Percentiles rank a stretch among this genome's conserved stretches.
Evolutionary conservation across 2,888 invertebrate species (phyloP).

Genomic region (Caradrina kadenii): DNA sequence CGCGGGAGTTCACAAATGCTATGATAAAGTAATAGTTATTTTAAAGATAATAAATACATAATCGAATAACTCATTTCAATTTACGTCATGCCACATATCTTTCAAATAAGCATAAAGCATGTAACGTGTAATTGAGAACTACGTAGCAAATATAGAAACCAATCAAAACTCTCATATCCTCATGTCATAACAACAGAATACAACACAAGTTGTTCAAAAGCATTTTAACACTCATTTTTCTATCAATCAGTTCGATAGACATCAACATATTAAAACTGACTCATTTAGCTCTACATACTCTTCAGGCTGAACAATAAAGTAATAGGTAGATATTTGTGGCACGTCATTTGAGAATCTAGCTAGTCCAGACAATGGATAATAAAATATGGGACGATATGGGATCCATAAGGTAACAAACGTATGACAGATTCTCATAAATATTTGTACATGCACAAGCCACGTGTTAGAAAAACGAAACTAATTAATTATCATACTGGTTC

Average conservation of each 20-base stretch:
- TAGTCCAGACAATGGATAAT: slow-evolving; percentile 40
- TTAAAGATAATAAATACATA: neutral
- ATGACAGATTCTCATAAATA: slow-evolving; percentile 1
- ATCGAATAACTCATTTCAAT: slow-evolving; percentile 14
- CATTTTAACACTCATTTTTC: slow-evolving; percentile 41
- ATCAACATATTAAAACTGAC: neutral
- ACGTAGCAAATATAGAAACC: slow-evolving; percentile 13
- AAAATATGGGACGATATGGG: slow-evolving; percentile 3
- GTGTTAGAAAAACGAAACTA: slow-evolving; percentile 6
- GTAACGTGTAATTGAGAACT: neutral
- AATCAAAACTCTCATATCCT: slow-evolving; percentile 2
- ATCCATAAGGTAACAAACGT: neutral
- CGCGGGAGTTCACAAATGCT: too few species aligned
- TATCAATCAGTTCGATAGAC: slow-evolving; percentile 18
- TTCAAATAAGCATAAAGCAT: slow-evolving; percentile 13
- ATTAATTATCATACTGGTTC: slow-evolving; percentile 27
- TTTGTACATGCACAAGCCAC: slow-evolving; percentile 16
- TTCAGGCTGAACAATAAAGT: slow-evolving; percentile 10
- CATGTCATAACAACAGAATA: slow-evolving; percentile 36
- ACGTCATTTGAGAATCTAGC: slow-evolving; percentile 26
- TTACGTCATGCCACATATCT: slow-evolving; percentile 7
- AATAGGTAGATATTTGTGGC: neutral
- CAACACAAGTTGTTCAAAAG: slow-evolving; percentile 27
- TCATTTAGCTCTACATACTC: slow-evolving; percentile 28
- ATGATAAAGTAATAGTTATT: too few species aligned